A percentile compares a stretch with the other conserved stretches of the same genome.
Conservation (phyloP, 1,140 invertebrate genomes). For the Sarcophaga bullata region DNA sequence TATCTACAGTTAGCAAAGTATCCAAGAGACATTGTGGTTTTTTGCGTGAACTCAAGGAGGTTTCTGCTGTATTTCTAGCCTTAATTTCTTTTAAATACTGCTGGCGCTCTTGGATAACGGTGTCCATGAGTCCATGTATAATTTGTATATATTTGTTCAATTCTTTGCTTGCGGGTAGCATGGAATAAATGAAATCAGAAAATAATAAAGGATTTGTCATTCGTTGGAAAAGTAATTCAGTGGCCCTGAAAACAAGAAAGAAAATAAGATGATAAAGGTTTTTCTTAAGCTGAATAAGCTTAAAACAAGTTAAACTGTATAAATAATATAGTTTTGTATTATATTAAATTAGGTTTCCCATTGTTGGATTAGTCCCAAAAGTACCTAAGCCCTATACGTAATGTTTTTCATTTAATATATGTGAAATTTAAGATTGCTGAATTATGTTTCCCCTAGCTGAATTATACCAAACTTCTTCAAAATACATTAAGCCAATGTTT, state of each 20-base stretch:
- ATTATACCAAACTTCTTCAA: too few relatives aligned
- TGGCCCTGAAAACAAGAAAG: constrained; percentile 47
- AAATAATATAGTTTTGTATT: too few relatives aligned
- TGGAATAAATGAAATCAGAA: constrained; percentile 53
- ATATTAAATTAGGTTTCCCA: too few relatives aligned
- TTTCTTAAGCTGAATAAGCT: too few relatives aligned
- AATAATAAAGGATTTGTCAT: constrained; percentile 60
- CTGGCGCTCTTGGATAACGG: constrained; percentile 49
- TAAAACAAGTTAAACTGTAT: too few relatives aligned
- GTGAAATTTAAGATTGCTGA: too few relatives aligned
- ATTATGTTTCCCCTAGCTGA: too few relatives aligned
- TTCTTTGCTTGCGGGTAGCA: constrained; percentile 50
- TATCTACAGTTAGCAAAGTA: constrained; percentile 49
- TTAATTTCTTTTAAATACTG: constrained; percentile 15
- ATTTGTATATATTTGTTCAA: constrained; percentile 49
- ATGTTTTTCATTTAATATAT: too few relatives aligned
- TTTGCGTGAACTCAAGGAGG: neutral
- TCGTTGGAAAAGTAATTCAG: constrained; percentile 56
- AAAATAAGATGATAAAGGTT: neutral
- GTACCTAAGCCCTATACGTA: too few relatives aligned
- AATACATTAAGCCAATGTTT: too few relatives aligned
- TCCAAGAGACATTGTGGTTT: constrained; percentile 51
- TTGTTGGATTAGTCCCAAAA: too few relatives aligned
- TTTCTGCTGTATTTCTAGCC: neutral
- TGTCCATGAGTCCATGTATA: constrained; percentile 55